These are phyloP conservation scores for Agrochola lychnidis DNA, from an alignment of 2,888 invertebrate genomes.

Conservation along the genomic window DNA sequence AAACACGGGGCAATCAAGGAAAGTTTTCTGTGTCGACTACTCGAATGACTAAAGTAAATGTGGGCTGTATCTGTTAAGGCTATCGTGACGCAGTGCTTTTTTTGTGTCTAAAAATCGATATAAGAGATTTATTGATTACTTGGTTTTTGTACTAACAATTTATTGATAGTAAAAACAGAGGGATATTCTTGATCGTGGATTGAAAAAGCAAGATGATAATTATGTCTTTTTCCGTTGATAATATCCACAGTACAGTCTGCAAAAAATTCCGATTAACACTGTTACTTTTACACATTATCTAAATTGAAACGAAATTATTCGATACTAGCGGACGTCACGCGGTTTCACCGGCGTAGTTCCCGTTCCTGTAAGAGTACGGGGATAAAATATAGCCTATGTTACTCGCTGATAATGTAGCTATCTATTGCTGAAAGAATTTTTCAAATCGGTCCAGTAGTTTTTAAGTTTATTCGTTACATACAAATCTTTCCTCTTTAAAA, in stretches of 20 bases:
- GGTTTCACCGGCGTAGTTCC: no score
- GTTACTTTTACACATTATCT: not conserved
- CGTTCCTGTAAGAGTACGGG: no score
- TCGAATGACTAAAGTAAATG: conserved; percentile 21
- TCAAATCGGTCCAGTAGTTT: no score
- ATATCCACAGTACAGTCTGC: not conserved
- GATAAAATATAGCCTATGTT: no score
- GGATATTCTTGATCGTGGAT: not conserved
- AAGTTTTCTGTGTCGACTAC: conserved; percentile 36
- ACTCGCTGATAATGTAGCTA: no score
- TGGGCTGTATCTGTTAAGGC: not conserved
- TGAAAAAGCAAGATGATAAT: not conserved
- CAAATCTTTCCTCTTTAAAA: no score
- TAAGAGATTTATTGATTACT: not conserved
- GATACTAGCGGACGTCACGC: no score
- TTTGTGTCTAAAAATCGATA: not conserved
- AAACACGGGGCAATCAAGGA: conserved; percentile 40
- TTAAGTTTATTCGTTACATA: no score
- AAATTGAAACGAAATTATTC: not conserved
- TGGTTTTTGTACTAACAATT: not conserved
- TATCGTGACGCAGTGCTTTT: not conserved
- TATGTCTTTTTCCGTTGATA: not conserved
- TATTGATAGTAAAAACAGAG: no score
- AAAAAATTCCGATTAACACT: not conserved
- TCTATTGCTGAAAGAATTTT: no score